These are phyloP conservation scores for Trachymyrmex cornetzi DNA, from an alignment of 1,140 invertebrate genomes.

Conservation along the genomic window DNA sequence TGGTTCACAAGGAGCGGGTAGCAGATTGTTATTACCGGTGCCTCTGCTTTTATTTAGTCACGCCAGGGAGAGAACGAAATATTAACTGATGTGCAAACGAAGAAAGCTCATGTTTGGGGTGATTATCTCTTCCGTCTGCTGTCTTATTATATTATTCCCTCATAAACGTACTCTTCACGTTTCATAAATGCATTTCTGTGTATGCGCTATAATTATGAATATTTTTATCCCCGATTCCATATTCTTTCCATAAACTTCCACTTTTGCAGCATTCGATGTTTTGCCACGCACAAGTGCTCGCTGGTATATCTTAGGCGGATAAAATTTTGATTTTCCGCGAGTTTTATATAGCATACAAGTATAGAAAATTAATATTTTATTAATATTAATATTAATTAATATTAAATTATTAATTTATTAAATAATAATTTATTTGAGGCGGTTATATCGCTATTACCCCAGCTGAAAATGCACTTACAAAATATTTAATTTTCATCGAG, in stretches of 20 bases:
- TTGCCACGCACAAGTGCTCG: background rate
- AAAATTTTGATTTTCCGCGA: background rate
- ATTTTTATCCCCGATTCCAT: slow-evolving; percentile 6
- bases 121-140: slow-evolving; percentile 4
- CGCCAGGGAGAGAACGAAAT: slow-evolving; percentile 72
- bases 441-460: too few relatives aligned
- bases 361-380: too few relatives aligned
- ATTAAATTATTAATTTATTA: too few relatives aligned
- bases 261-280: slow-evolving; percentile 8
- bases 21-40: slow-evolving; percentile 77
- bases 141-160: slow-evolving; percentile 10
- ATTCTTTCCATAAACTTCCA: background rate
- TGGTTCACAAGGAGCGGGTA: slow-evolving; percentile 46
- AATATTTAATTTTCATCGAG: too few relatives aligned
- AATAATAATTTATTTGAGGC: too few relatives aligned
- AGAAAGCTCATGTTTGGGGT: slow-evolving; percentile 66
- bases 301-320: background rate
- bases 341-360: background rate
- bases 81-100: slow-evolving; percentile 82
- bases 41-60: slow-evolving; percentile 72
- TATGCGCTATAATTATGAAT: slow-evolving; percentile 1
- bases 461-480: too few relatives aligned
- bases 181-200: background rate
- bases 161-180: background rate
- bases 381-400: too few relatives aligned